Evolutionary conservation across 64 coral and sea anemone species (phyloP).

Genomic region (Anthopleura sola): DNA sequence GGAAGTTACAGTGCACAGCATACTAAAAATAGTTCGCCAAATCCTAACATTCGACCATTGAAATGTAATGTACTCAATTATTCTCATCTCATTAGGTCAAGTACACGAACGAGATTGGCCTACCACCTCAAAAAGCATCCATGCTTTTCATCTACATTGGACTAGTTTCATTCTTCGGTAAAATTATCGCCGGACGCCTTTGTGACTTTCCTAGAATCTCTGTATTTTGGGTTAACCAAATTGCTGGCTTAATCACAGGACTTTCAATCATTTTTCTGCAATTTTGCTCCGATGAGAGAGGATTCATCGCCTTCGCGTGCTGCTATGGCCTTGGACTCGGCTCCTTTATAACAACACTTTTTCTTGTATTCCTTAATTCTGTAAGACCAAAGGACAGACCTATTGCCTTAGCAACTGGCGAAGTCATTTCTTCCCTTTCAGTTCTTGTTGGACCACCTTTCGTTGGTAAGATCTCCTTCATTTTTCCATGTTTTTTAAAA

Average conservation of each 20-base stretch:
- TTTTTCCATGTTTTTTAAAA: too few relatives aligned
- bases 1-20: too few relatives aligned
- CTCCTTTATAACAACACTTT: constrained; percentile 8
- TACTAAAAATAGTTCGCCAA: too few relatives aligned
- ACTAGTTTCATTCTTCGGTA: constrained; percentile 7
- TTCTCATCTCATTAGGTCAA: neutral
- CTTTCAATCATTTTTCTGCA: neutral
- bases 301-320: constrained; percentile 1
- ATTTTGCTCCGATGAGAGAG: constrained; percentile 4
- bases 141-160: constrained; percentile 38
- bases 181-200: constrained; percentile 16
- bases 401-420: constrained; percentile 5
- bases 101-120: constrained; percentile 28
- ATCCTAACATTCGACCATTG: too few relatives aligned
- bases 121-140: constrained; percentile 20
- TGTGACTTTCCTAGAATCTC: neutral
- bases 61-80: neutral
- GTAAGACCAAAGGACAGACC: constrained; percentile 22
- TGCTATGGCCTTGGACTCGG: constrained; percentile 34
- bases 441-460: constrained; percentile 2
- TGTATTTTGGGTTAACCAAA: constrained; percentile 25
- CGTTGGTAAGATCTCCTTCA: neutral
- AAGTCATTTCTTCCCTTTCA: neutral
- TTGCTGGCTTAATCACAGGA: neutral
- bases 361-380: constrained; percentile 20